Conservation (phyloP, 2,888 invertebrate genomes). For the Plebejus argus region DNA sequence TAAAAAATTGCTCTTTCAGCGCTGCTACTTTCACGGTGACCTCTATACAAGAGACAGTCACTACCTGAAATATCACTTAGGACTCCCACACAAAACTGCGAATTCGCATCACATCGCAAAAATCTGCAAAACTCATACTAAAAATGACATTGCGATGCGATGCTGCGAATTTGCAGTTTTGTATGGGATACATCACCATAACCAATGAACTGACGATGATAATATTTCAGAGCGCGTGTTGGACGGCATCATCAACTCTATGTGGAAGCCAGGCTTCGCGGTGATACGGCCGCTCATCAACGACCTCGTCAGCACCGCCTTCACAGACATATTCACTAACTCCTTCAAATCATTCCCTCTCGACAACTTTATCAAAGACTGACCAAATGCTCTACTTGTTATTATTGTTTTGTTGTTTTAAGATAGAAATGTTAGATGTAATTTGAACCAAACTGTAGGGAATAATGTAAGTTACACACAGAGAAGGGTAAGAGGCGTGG, state of each 20-base stretch:
- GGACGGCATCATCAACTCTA: constrained; percentile 88
- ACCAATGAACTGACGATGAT: no score
- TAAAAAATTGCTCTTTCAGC: no score
- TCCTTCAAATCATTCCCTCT: constrained; percentile 88
- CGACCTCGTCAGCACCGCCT: constrained; percentile 90
- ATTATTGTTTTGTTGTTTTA: neutral
- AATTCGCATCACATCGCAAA: no score
- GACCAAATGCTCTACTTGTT: constrained; percentile 34
- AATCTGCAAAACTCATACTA: no score
- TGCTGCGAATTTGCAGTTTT: no score
- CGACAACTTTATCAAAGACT: constrained; percentile 80
- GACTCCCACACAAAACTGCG: no score
- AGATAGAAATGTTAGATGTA: neutral
- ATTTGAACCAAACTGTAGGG: neutral
- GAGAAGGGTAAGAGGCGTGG: neutral
- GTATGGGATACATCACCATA: neutral
- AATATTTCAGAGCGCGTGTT: constrained; percentile 82
- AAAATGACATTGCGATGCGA: no score
- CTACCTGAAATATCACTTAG: no score
- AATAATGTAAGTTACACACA: neutral
- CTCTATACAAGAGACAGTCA: no score
- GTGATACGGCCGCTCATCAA: constrained; percentile 89
- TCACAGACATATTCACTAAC: constrained; percentile 90
- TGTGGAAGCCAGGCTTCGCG: constrained; percentile 91
- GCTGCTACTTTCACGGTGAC: no score